Evolutionary conservation across 2,797 vertebrate species (phyloP).

Genomic region (Hoplostethus mediterraneus): DNA sequence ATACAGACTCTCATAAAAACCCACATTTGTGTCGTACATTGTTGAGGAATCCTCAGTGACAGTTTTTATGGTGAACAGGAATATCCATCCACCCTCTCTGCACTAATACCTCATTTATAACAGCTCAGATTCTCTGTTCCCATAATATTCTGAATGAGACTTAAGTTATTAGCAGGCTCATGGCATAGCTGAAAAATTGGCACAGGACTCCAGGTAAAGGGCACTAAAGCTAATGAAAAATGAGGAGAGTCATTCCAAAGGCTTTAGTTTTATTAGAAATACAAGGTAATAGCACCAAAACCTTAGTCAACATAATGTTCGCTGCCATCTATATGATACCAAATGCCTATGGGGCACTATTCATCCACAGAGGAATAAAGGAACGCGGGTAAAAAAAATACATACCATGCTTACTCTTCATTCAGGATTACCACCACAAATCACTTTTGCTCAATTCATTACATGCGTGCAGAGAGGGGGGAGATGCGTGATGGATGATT

Average conservation of each 20-base stretch:
- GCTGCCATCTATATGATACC: constrained; percentile 74
- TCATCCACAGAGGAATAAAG: constrained; percentile 69
- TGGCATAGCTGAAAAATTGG: constrained; percentile 70
- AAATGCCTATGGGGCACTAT: constrained; percentile 76
- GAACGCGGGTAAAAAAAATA: constrained; percentile 66
- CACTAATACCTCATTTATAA: constrained; percentile 77
- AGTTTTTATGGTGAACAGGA: constrained; percentile 57
- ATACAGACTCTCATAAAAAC: constrained; percentile 10
- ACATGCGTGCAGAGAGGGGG: constrained; percentile 75
- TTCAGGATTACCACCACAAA: constrained; percentile 82
- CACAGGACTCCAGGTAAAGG: constrained; percentile 74
- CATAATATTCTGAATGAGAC: constrained; percentile 70
- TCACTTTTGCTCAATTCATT: constrained; percentile 84
- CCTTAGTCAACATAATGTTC: constrained; percentile 82
- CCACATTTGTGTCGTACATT: constrained; percentile 34
- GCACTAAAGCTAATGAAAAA: constrained; percentile 82
- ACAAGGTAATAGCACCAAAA: constrained; percentile 79
- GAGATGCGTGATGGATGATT: constrained; percentile 83
- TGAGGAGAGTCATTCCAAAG: constrained; percentile 73
- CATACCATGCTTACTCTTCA: constrained; percentile 78
- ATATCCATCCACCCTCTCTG: constrained; percentile 60
- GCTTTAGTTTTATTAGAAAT: constrained; percentile 83
- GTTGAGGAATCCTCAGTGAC: constrained; percentile 52
- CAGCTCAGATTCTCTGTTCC: constrained; percentile 61
- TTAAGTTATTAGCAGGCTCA: constrained; percentile 74